A percentile compares a stretch with the other conserved stretches of the same genome.
Conservation (phyloP, 2,888 invertebrate species). For the Limnephilus lunatus region DNA sequence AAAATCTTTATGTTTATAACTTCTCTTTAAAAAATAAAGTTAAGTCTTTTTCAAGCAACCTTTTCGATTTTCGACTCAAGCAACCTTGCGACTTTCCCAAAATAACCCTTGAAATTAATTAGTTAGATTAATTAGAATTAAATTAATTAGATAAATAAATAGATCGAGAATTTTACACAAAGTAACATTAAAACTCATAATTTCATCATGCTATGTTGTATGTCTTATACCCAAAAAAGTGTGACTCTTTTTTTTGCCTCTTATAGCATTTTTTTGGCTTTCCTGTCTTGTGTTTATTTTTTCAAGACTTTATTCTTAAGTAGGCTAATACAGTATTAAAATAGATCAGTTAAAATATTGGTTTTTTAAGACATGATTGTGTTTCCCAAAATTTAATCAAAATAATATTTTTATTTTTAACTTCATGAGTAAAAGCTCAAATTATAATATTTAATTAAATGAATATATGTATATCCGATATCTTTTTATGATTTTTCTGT, state of each 20-base stretch:
- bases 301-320: neutral
- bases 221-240: neutral
- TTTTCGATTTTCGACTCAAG: no score
- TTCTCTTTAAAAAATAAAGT: no score
- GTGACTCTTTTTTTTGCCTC: neutral
- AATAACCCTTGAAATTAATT: no score
- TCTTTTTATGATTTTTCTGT: no score
- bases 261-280: constrained; percentile 45
- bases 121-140: neutral
- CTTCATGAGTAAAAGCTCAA: no score
- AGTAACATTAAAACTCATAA: neutral
- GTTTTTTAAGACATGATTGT: neutral
- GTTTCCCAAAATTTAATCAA: neutral
- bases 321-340: neutral
- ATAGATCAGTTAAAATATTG: neutral
- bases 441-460: no score
- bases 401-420: no score
- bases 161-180: neutral
- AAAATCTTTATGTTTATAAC: no score
- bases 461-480: no score
- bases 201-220: neutral
- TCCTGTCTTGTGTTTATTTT: neutral
- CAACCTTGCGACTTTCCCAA: no score
- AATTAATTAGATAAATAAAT: neutral
- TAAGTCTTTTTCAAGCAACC: no score